Percentiles rank a stretch among this genome's conserved stretches.
Conservation (phyloP, 2,888 invertebrate genomes). For the Eretmocerus hayati region DNA sequence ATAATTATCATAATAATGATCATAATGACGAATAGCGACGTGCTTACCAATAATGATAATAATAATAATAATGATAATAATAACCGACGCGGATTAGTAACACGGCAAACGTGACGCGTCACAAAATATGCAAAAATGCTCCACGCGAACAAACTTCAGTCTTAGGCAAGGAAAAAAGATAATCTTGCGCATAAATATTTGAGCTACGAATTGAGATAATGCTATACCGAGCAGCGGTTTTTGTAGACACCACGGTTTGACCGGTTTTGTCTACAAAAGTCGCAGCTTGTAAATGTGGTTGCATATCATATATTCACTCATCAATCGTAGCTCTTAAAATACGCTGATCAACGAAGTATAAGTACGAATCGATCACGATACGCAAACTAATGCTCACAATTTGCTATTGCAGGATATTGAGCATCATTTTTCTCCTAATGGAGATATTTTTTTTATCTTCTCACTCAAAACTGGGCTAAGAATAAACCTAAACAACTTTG, state of each 20-base stretch:
- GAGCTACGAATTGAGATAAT: too few relatives aligned
- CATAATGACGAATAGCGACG: slow-evolving; percentile 24
- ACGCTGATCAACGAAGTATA: too few relatives aligned
- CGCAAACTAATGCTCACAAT: too few relatives aligned
- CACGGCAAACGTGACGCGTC: slow-evolving; percentile 12
- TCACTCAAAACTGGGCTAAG: too few relatives aligned
- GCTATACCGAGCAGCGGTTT: slow-evolving; percentile 30
- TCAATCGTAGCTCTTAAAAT: too few relatives aligned
- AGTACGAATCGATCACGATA: too few relatives aligned
- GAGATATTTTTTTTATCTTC: too few relatives aligned
- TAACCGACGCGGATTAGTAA: slow-evolving; percentile 29
- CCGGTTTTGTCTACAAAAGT: slow-evolving; percentile 13
- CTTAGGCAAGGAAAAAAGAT: slow-evolving; percentile 37
- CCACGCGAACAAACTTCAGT: slow-evolving; percentile 38
- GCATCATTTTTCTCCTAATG: too few relatives aligned
- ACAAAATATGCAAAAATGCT: slow-evolving; percentile 22
- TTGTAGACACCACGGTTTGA: slow-evolving; percentile 28
- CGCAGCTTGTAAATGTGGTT: too few relatives aligned
- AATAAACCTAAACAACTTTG: slow-evolving; percentile 48
- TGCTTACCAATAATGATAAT: slow-evolving; percentile 23
- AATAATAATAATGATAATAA: slow-evolving; percentile 32
- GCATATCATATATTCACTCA: too few relatives aligned
- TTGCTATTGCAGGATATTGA: too few relatives aligned
- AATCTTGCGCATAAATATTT: too few relatives aligned
- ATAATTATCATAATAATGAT: slow-evolving; percentile 20